A percentile compares a stretch with the other conserved stretches of the same genome.
Conservation (phyloP, 2,797 vertebrate species). For the Rhinophrynus dorsalis region DNA sequence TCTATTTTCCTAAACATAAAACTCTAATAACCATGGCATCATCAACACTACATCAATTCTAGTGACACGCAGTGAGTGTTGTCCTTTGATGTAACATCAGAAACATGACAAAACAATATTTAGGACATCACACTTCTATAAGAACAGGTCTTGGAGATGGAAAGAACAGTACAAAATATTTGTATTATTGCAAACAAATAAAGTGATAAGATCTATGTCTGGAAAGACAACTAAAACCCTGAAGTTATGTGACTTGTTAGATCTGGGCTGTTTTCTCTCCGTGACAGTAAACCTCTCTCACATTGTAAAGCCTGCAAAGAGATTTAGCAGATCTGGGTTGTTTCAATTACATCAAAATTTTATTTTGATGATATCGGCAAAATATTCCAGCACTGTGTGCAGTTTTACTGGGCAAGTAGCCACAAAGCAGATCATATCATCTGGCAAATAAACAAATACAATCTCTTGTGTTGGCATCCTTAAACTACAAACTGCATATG, state of each 20-base stretch:
- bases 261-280: not conserved
- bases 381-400: constrained; percentile 2
- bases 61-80: too few species aligned
- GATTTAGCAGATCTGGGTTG: not conserved
- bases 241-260: not conserved
- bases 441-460: not conserved
- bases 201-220: too few species aligned
- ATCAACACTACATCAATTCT: too few species aligned
- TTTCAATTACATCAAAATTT: not conserved
- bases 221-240: not conserved
- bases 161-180: too few species aligned
- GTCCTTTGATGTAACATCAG: too few species aligned
- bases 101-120: too few species aligned
- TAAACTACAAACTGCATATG: too few species aligned
- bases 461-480: not conserved
- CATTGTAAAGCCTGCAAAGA: not conserved
- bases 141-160: too few species aligned
- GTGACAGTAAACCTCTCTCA: not conserved
- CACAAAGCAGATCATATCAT: not conserved
- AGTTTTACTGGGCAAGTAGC: constrained; percentile 1
- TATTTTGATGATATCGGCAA: not conserved
- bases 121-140: too few species aligned
- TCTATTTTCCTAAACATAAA: too few species aligned
- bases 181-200: too few species aligned
- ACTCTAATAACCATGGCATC: too few species aligned